Evolutionary conservation across 2,797 vertebrate species (phyloP).

Genomic region (Taenioides sp.): DNA sequence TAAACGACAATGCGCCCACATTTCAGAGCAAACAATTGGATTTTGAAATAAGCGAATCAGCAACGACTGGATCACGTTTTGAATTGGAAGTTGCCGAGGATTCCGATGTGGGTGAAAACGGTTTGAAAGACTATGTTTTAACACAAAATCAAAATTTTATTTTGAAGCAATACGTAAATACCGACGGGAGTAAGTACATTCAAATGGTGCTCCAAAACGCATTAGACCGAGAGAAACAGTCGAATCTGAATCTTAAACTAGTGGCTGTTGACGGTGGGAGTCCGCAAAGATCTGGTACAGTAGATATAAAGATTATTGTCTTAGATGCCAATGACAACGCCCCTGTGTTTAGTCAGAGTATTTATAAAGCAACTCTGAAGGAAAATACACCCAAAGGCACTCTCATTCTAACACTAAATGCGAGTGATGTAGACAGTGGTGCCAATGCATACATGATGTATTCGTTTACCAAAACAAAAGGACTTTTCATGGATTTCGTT

Average conservation of each 20-base stretch:
- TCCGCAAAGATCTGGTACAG: no score
- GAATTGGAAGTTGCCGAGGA: conserved; percentile 32
- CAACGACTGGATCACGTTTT: conserved; percentile 27
- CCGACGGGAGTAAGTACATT: conserved; percentile 38
- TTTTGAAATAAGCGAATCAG: conserved; percentile 47
- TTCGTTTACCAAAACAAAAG: conserved; percentile 23
- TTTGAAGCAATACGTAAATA: conserved; percentile 29
- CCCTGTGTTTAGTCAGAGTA: no score
- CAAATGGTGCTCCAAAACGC: conserved; percentile 8
- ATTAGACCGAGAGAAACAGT: no score
- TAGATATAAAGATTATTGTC: no score
- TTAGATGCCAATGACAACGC: no score
- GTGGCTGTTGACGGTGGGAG: no score
- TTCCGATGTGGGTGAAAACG: conserved; percentile 44
- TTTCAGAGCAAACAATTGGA: conserved; percentile 16
- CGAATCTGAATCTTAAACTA: no score
- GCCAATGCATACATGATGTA: conserved; percentile 12
- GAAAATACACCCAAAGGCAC: no score
- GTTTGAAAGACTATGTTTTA: conserved; percentile 40
- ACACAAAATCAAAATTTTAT: conserved; percentile 33
- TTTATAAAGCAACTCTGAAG: no score
- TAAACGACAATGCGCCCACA: conserved; percentile 48
- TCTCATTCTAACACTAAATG: no score
- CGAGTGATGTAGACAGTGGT: no score
- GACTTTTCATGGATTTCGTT: conserved; percentile 5